Conservation (phyloP, 2,888 invertebrate genomes). For the Rhodophaea formosa region DNA sequence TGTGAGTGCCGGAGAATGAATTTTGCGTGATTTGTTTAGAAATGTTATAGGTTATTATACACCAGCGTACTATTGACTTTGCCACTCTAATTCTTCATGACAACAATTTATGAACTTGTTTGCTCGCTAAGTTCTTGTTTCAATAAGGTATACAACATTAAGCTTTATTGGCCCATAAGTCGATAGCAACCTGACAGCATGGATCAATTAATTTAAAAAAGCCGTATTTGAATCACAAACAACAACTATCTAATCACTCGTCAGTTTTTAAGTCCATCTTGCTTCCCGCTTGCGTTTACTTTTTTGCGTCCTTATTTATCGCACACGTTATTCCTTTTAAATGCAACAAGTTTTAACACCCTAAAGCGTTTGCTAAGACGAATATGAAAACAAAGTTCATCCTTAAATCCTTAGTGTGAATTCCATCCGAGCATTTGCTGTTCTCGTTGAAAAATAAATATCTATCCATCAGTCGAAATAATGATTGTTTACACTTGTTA, state of each 20-base stretch:
- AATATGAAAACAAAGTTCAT: neutral
- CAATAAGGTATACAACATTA: neutral
- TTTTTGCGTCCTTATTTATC: too few species aligned
- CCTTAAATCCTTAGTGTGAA: neutral
- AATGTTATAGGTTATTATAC: constrained; percentile 19
- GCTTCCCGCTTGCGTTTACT: too few species aligned
- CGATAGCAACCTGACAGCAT: neutral
- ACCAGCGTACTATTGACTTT: neutral
- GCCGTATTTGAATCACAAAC: neutral
- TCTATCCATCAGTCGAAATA: constrained; percentile 23
- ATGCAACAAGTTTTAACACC: neutral
- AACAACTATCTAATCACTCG: neutral
- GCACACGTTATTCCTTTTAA: too few species aligned
- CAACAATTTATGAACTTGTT: neutral
- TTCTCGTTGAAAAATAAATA: constrained; percentile 14
- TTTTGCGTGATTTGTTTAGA: constrained; percentile 15
- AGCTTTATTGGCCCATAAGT: constrained; percentile 1
- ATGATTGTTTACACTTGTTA: constrained; percentile 37
- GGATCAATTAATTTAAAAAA: neutral
- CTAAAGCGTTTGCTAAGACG: neutral
- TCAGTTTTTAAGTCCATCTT: neutral
- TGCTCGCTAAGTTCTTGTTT: neutral
- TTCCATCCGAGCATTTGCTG: neutral
- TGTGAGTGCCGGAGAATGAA: constrained; percentile 25
- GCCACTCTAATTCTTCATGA: neutral